Evolutionary conservation across 1,140 invertebrate genomes (phyloP), one percentile per base, ranked within the genome.

Genomic region (Saccostrea cuccullata): DNA sequence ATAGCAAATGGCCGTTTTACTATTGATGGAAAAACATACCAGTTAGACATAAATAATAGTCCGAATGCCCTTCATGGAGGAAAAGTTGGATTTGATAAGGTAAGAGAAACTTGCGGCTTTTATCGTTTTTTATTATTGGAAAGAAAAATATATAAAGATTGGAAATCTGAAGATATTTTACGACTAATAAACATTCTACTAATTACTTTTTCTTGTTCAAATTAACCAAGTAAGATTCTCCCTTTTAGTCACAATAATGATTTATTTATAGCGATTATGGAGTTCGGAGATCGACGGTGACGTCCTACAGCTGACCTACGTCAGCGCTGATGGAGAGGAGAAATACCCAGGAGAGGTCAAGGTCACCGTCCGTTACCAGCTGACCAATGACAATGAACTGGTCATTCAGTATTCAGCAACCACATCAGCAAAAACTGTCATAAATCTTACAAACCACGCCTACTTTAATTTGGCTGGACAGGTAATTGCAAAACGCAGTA

Each of bases 391-490:
- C 77, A 97, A 98, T 91, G 96, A 96, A 88, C 95, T 99, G 1
- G 93, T 95, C 13, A 96, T 99, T 6, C 94, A 96, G 26, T 98
- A 97, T 94, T 95, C 96, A 87, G 97, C 98, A 0, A 96, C 96
- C 9, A 96, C 97, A 0, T 97, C 96, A 0, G 97, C 97, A 93
- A 95, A 97, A 11, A 98, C 98, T 0, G 96, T 97, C 2, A 96
- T 99, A 0, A 99, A 98, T 94, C 95, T 99, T 67, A 98, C 98
- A 0, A 99, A 98, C 94, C 98, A 99, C 94, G 96, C 97, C 8
- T 99, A 99, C 94, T 99, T 99, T 93, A 99, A 99, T 95, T 95
- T 99, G 56, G 97, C 97, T 87, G 98, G 98, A 6, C 97, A 98
- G 94, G 96, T 94, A 93, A 93, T 36, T 36, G 30, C 30, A 36